Percentiles rank a stretch among this genome's conserved stretches.
Evolutionary conservation across 2,797 vertebrate genomes (phyloP).

Genomic region (Leucoraja ocellata): DNA sequence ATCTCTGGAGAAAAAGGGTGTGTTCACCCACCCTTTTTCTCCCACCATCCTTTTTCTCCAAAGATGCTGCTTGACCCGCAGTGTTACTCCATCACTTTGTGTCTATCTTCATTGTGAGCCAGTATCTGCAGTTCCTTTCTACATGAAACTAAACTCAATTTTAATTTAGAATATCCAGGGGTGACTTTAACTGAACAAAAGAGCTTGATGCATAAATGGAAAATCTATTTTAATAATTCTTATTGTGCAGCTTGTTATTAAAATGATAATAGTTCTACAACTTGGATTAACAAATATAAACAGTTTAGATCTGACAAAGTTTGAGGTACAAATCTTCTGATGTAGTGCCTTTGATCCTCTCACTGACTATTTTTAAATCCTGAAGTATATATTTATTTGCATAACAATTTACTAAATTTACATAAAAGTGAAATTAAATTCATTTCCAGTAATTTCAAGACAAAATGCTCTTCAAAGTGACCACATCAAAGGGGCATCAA

Average conservation of each 20-base stretch:
- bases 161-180: neutral
- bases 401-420: neutral
- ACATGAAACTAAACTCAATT: too few relatives aligned
- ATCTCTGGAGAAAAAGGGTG: too few relatives aligned
- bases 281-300: neutral
- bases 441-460: neutral
- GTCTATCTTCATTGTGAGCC: too few relatives aligned
- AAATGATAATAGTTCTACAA: neutral
- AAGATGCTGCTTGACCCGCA: too few relatives aligned
- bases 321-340: conserved; percentile 18
- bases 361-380: conserved; percentile 17
- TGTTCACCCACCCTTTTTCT: too few relatives aligned
- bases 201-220: neutral
- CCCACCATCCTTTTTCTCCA: too few relatives aligned
- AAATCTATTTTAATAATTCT: neutral
- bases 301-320: conserved; percentile 19
- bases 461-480: conserved; percentile 29
- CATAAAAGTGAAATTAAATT: conserved; percentile 9
- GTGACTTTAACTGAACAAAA: conserved; percentile 1
- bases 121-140: too few relatives aligned
- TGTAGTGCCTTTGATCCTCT: conserved; percentile 25
- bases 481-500: conserved; percentile 5
- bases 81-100: too few relatives aligned
- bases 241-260: neutral
- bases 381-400: conserved; percentile 12